Conservation (phyloP, 2,888 invertebrate species). For the Tenthredo distinguenda region DNA sequence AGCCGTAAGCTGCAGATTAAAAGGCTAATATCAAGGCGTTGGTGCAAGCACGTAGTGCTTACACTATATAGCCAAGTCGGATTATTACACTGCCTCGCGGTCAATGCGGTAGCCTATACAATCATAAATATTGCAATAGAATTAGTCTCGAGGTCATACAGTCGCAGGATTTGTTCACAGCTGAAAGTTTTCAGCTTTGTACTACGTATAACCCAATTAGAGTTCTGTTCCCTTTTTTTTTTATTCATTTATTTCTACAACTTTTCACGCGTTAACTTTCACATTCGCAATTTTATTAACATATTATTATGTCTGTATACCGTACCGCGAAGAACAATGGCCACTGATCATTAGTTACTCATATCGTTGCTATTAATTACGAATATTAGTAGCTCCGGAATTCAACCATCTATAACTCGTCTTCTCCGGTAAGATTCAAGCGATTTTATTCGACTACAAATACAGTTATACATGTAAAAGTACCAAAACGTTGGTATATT, state of each 20-base stretch:
- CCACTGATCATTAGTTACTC: background rate
- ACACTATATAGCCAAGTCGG: constrained; percentile 1
- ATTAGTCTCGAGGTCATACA: constrained; percentile 17
- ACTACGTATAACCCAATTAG: background rate
- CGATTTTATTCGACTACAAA: too few relatives aligned
- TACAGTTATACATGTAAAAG: too few relatives aligned
- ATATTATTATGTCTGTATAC: background rate
- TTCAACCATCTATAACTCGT: background rate
- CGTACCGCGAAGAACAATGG: background rate
- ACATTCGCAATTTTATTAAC: background rate
- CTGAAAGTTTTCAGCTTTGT: constrained; percentile 5
- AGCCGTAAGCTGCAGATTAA: constrained; percentile 33
- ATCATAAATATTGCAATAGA: constrained; percentile 1
- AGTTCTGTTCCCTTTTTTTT: background rate
- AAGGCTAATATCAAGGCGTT: constrained; percentile 32
- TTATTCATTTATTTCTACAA: background rate
- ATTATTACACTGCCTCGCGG: constrained; percentile 11
- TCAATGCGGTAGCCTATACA: constrained; percentile 31
- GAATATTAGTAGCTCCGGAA: background rate
- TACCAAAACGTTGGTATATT: too few relatives aligned
- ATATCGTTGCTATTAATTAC: background rate
- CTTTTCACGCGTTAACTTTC: background rate
- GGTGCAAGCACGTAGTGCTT: constrained; percentile 1
- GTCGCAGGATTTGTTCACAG: background rate
- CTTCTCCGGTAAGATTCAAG: too few relatives aligned